Base-by-base conservation (phyloP, 2,113 vertebrate species). In the Donacobius atricapilla region DNA sequence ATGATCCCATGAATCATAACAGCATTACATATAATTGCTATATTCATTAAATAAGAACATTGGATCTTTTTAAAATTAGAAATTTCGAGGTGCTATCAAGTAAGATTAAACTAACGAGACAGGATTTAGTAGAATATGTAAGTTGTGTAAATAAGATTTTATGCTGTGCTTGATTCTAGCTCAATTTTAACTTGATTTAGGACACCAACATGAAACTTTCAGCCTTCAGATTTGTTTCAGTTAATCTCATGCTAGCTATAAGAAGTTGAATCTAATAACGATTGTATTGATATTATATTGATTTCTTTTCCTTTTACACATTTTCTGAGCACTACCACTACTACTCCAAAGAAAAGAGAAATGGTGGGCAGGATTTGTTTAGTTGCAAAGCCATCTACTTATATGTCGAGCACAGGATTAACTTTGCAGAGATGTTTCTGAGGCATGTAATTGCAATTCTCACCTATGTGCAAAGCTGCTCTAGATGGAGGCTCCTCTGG, bases 171-270 rank as follows among this genome's bases (percentile, higher is more conserved):
- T 2, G 0, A 69, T 89, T 94, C 84, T 77, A 68, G 69, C 82
- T 95, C 81, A 50, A 92, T 82, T 93, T 93, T 90, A 96, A 96
- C 94, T 95, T 94, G 80, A 94, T 97, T 94, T 93, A 96, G 40
- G 82, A 95, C 79, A 94, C 50, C 76, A 90, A 35, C 83, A 95
- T 75, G 76, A 91, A 94, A 95, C 75, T 87, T 81, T 57, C 28
- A 73, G 61, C 68, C 87, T 85, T 93, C 88, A 91, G 65, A 84
- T 79, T 93, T 94, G 61, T 86, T 90, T 70, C 83, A 93, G 58
- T 75, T 91, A 85, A 94, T 96, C 96, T 95, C 95, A 96, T 84
- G 92, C 76, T 53, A 72, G 71, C 91, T 97, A 96, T 94, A 91
- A 91, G 91, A 86, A 84, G 50, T 10, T 79, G 61, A 89, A 30